phyloP scores from a whole-genome alignment of 2,113 vertebrate species.

The Apodemus sylvaticus region DNA sequence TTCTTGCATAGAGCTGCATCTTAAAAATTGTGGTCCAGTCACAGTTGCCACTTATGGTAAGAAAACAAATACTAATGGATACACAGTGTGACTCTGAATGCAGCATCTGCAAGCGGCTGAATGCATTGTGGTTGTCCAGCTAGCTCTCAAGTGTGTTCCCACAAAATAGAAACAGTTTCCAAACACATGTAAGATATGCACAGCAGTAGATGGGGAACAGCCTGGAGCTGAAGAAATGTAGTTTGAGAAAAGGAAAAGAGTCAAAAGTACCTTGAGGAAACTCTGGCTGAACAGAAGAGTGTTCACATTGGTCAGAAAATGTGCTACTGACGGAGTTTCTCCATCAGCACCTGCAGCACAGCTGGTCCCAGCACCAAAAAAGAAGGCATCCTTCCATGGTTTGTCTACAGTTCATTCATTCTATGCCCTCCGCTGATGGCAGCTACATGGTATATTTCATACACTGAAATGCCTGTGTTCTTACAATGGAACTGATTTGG shows the following conservation, averaged over 20 bases:
- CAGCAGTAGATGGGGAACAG: conserved; percentile 83
- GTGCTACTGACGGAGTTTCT: conserved; percentile 90
- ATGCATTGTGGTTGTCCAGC: conserved; percentile 74
- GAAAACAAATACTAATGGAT: background rate
- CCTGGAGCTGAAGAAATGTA: conserved; percentile 94
- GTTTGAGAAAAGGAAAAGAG: conserved; percentile 90
- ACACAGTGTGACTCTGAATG: background rate
- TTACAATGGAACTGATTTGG: too few species aligned
- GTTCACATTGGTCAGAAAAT: conserved; percentile 94
- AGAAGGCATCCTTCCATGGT: conserved; percentile 91
- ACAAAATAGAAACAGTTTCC: conserved; percentile 86
- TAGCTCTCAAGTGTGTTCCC: conserved; percentile 80
- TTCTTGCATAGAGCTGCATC: background rate
- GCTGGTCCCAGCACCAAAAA: conserved; percentile 90
- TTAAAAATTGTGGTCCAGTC: background rate
- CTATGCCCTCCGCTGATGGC: conserved; percentile 92
- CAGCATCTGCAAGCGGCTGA: background rate
- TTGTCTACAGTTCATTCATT: conserved; percentile 91
- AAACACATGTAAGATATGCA: conserved; percentile 82
- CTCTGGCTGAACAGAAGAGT: conserved; percentile 90
- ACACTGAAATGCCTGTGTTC: background rate
- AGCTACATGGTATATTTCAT: background rate
- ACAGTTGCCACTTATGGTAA: background rate
- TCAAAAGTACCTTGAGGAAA: conserved; percentile 90
- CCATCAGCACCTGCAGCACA: conserved; percentile 88